These are phyloP conservation scores for Rafetus swinhoei DNA, from an alignment of 2,113 vertebrate species.

Conservation along the genomic window DNA sequence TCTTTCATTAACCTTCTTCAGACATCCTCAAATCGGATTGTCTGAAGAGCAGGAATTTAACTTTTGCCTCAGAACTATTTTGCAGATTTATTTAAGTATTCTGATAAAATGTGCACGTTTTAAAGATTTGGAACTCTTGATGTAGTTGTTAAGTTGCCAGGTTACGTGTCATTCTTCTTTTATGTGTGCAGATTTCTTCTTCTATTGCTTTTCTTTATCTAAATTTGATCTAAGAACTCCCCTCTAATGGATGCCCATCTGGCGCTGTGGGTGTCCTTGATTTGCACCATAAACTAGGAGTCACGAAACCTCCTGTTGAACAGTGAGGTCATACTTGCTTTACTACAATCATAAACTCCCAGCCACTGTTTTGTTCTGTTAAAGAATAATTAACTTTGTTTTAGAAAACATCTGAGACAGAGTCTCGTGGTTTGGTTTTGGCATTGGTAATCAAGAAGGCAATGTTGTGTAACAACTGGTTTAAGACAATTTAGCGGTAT, in stretches of 20 bases:
- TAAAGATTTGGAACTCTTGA: background rate
- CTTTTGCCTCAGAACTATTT: background rate
- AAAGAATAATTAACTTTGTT: background rate
- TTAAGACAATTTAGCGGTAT: background rate
- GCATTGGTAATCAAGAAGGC: background rate
- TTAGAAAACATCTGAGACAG: fast-evolving
- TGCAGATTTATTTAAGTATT: background rate
- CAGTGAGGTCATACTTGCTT: background rate
- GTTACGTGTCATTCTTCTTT: background rate
- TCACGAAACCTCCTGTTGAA: background rate
- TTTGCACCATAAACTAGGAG: background rate
- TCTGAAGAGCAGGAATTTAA: conserved; percentile 36
- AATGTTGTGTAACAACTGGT: background rate
- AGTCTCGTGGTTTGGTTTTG: background rate
- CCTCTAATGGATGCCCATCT: background rate
- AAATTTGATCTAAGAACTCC: background rate
- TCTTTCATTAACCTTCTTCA: conserved; percentile 67
- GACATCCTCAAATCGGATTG: background rate
- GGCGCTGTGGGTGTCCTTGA: background rate
- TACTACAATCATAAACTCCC: background rate
- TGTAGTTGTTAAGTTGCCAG: background rate
- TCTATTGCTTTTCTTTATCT: background rate
- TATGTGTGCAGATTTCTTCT: background rate
- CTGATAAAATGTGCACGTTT: fast-evolving
- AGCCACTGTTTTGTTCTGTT: background rate